Evolutionary conservation across 2,113 vertebrate genomes (phyloP).

Genomic region (Hippolais icterina): DNA sequence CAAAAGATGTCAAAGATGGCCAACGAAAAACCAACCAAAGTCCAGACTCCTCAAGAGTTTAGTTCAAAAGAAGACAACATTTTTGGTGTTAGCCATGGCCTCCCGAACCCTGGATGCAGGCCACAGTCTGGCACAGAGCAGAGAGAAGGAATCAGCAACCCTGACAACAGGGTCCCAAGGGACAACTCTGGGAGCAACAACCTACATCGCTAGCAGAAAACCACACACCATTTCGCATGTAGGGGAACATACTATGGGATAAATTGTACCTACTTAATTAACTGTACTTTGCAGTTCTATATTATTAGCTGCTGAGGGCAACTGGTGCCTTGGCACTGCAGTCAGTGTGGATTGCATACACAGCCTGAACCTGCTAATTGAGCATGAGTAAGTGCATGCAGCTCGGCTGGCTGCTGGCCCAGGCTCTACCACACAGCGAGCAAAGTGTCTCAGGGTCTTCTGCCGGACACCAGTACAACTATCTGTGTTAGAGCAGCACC

Average conservation of each 20-base stretch:
- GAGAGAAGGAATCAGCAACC: neutral
- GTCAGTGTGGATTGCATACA: neutral
- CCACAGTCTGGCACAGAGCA: rapidly evolving
- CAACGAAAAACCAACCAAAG: neutral
- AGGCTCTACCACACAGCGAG: neutral
- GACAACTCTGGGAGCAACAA: neutral
- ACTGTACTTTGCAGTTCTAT: neutral
- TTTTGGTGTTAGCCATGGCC: neutral
- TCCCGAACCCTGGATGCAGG: rapidly evolving
- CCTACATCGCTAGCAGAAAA: neutral
- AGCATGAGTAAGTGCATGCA: neutral
- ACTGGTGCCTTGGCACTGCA: neutral
- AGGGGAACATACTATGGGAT: neutral
- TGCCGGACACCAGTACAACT: neutral
- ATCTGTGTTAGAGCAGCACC: neutral
- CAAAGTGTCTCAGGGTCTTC: neutral
- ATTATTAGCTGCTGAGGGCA: constrained; percentile 16
- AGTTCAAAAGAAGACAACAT: neutral
- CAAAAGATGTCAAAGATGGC: neutral
- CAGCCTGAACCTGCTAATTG: constrained; percentile 18
- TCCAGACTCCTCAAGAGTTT: neutral
- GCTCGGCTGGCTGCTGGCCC: neutral
- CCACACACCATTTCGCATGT: neutral
- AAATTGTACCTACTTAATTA: constrained; percentile 22
- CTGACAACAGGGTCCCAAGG: neutral